Base-by-base conservation (phyloP, 2,113 vertebrate species). In the Erythrocercus mccallii region DNA sequence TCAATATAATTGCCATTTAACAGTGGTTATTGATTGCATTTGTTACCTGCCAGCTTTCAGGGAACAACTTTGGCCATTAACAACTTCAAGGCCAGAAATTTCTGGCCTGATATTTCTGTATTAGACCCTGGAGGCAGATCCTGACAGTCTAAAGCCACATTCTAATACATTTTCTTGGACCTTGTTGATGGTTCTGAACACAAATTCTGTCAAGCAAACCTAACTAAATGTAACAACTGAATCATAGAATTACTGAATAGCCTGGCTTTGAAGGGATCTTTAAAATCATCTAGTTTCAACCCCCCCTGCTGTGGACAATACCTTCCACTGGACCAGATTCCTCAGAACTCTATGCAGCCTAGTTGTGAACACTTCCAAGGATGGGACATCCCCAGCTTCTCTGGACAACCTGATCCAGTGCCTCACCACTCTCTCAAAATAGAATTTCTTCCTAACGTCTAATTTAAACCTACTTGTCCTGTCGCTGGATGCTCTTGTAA, bases 1-100 rank as follows among this genome's bases (percentile, higher is more conserved):
- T 92, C 88, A 78, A 88, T 94, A 78, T 88, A 91, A 92, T 84
- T 92, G 76, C 38, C 20, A 33, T 81, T 83, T 92, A 93, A 88
- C 14, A 62, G 60, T 38, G 9, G 45, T 76, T 92, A 92, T 74
- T 66, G 83, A 92, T 51, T 64, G 48, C n/a, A 23, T 68, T 86
- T 86, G 47, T 60, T 81, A 78, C 76, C 51, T 83, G 35, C 11
- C 37, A 88, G 6, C 8, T 90, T 92, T 65, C 82, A 90, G 54
- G 24, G 54, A 80, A 86, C 14, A 37, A 9, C 56, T 93, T 50
- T 69, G 31, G 53, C 35, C 23, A 33, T 80, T 90, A 87, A 65
- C 15, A 76, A 48, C n/a, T 65, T 33, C 21, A 88, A 88, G 58
- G 3, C 15, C 58, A 82, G 50, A 88, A 81, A 62, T 37, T 77